phyloP scores from a whole-genome alignment of 1,140 invertebrate genomes.

The Colletes latitarsis region DNA sequence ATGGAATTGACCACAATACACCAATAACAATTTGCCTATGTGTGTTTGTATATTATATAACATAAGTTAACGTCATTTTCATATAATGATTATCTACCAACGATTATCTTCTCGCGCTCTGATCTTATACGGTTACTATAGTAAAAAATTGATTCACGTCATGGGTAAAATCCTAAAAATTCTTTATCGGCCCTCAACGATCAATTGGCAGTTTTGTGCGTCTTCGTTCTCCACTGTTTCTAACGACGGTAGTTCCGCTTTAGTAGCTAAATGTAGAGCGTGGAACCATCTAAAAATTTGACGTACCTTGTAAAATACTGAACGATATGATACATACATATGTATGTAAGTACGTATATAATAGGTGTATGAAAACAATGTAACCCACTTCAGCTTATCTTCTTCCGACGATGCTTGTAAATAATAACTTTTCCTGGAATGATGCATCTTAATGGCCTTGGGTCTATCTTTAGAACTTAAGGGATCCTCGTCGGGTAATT shows the following conservation, averaged over 20 bases:
- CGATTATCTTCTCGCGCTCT: constrained; percentile 65
- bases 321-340: not conserved
- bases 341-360: not conserved
- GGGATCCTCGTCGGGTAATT: constrained; percentile 75
- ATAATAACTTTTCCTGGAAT: constrained; percentile 82
- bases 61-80: constrained; percentile 70
- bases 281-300: constrained; percentile 77
- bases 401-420: constrained; percentile 81
- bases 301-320: not conserved
- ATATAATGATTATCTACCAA: constrained; percentile 64
- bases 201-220: constrained; percentile 72
- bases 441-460: constrained; percentile 83
- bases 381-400: constrained; percentile 79
- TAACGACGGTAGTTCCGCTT: constrained; percentile 80
- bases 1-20: constrained; percentile 67
- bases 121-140: constrained; percentile 54
- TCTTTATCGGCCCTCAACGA: constrained; percentile 68
- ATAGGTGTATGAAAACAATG: not conserved
- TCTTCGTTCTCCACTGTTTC: constrained; percentile 59
- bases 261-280: constrained; percentile 79
- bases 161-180: constrained; percentile 70
- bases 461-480: constrained; percentile 77
- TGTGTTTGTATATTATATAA: constrained; percentile 64
- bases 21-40: constrained; percentile 48
- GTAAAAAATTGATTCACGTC: constrained; percentile 72